Evolutionary conservation across 1,140 invertebrate genomes (phyloP).

Genomic region (Hyles vespertilio): DNA sequence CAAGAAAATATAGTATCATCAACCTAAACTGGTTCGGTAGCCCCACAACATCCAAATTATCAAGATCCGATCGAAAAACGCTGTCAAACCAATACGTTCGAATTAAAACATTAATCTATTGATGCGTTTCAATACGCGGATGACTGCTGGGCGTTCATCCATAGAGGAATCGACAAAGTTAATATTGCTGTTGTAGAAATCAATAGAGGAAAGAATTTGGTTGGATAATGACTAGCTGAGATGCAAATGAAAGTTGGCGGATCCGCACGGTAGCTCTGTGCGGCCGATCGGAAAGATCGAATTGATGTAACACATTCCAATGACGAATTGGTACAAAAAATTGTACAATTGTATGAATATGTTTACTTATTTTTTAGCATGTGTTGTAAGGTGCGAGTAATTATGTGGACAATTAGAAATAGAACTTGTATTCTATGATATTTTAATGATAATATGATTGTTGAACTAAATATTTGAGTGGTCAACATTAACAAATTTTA

Average conservation of each 20-base stretch:
- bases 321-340: slow-evolving; percentile 7
- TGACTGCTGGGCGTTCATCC: slow-evolving; percentile 43
- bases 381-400: too few species aligned
- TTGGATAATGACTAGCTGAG: too few species aligned
- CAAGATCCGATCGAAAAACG: slow-evolving; percentile 3
- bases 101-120: slow-evolving; percentile 39
- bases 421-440: too few species aligned
- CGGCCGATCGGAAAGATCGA: slow-evolving; percentile 52
- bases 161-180: slow-evolving; percentile 33
- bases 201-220: too few species aligned
- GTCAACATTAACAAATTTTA: too few species aligned
- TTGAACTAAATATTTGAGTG: too few species aligned
- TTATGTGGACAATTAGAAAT: too few species aligned
- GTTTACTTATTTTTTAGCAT: too few species aligned
- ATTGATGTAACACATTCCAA: slow-evolving; percentile 47
- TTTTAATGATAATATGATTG: too few species aligned
- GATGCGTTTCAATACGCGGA: slow-evolving; percentile 39
- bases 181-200: neutral
- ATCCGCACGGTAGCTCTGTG: slow-evolving; percentile 45
- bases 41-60: slow-evolving; percentile 13
- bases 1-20: too few species aligned
- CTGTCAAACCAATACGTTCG: slow-evolving; percentile 43
- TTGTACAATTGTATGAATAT: too few species aligned
- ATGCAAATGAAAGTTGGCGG: too few species aligned
- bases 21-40: neutral